Evolutionary conservation across 2,113 vertebrate species (phyloP).

Genomic region (Pipra filicauda): DNA sequence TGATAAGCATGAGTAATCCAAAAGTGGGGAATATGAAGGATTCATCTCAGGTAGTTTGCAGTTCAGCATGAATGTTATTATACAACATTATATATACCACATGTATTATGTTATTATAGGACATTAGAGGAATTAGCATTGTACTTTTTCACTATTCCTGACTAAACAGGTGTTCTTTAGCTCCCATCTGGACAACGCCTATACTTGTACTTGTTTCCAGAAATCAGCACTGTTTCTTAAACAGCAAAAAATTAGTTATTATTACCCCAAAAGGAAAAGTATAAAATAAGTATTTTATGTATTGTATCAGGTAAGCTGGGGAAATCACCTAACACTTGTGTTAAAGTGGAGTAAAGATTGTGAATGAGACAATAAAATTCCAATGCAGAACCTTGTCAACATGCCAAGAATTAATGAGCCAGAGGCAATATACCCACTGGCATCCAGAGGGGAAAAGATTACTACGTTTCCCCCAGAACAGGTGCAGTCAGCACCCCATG

Average conservation of each 20-base stretch:
- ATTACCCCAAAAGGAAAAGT: background rate
- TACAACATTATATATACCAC: background rate
- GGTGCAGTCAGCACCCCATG: fast-evolving
- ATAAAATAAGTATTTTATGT: background rate
- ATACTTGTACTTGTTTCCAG: background rate
- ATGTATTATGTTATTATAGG: too few species aligned
- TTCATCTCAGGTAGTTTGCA: background rate
- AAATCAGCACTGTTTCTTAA: background rate
- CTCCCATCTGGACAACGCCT: background rate
- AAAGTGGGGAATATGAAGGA: background rate
- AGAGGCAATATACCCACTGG: background rate
- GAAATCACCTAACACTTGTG: background rate
- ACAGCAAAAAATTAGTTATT: background rate
- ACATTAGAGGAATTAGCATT: background rate
- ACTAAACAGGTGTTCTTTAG: background rate
- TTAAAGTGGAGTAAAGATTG: background rate
- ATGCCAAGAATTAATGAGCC: background rate
- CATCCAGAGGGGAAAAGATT: background rate
- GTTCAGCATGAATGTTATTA: background rate
- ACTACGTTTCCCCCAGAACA: fast-evolving
- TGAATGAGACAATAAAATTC: background rate
- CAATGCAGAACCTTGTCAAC: background rate
- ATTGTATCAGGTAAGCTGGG: background rate
- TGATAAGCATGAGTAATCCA: background rate
- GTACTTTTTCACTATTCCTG: background rate